These are phyloP conservation scores for Limnephilus marmoratus DNA, from an alignment of 2,888 invertebrate genomes.

Conservation along the genomic window DNA sequence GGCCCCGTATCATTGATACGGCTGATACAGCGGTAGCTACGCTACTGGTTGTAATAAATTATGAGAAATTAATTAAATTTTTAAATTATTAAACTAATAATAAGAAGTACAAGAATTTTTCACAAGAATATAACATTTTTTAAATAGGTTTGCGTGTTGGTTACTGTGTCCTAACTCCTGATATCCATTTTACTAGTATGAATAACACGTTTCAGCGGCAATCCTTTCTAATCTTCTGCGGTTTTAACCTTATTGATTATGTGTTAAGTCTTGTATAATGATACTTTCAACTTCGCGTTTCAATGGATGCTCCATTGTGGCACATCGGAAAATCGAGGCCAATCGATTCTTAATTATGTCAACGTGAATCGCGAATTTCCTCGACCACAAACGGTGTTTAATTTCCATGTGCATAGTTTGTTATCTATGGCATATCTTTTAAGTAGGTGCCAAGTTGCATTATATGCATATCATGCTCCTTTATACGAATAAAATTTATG, in stretches of 20 bases:
- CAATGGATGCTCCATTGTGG: background rate
- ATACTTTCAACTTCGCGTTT: background rate
- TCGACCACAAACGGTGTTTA: slow-evolving; percentile 2
- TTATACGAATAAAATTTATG: background rate
- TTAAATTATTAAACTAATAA: background rate
- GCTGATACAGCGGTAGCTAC: too few species aligned
- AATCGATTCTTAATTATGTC: slow-evolving; percentile 29
- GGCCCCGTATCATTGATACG: too few species aligned
- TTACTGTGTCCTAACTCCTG: background rate
- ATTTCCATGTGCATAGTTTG: background rate
- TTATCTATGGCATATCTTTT: background rate
- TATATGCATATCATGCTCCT: background rate
- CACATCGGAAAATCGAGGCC: slow-evolving; percentile 9
- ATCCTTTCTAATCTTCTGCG: background rate
- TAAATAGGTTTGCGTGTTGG: background rate
- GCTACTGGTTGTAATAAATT: too few species aligned
- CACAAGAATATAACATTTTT: too few species aligned
- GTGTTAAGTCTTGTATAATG: background rate
- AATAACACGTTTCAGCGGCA: background rate
- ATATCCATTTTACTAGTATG: background rate
- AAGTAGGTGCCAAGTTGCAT: background rate
- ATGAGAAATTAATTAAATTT: background rate
- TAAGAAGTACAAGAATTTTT: too few species aligned
- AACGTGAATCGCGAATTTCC: slow-evolving; percentile 30
- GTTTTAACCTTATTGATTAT: background rate